A percentile compares a stretch with the other conserved stretches of the same genome.
phyloP scores from a whole-genome alignment of 2,797 vertebrate genomes.

The Melanotaenia trifasciata region DNA sequence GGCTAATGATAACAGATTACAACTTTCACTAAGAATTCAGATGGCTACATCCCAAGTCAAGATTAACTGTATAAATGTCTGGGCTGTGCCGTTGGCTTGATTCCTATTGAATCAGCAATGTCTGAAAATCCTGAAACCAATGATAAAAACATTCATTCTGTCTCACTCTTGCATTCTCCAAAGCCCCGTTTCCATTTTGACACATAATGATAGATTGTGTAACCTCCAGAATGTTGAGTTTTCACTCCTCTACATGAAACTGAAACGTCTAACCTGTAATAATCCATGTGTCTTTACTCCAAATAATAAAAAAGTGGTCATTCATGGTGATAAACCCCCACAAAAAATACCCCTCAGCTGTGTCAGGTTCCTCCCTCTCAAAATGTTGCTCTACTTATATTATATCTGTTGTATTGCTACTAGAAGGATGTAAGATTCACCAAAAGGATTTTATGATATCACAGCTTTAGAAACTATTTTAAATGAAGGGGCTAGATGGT shows the following conservation, averaged over 20 bases:
- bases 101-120: not conserved
- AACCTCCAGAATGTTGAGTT: slow-evolving; percentile 1
- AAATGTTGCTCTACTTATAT: not conserved
- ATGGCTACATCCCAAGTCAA: not conserved
- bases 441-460: no score
- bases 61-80: slow-evolving; percentile 1
- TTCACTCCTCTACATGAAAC: not conserved
- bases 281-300: not conserved
- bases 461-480: no score
- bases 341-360: not conserved
- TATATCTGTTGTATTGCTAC: not conserved
- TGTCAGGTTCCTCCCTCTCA: not conserved
- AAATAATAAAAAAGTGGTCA: not conserved
- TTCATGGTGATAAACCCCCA: not conserved
- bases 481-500: no score
- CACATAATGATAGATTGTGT: not conserved
- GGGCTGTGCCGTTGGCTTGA: not conserved
- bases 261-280: not conserved
- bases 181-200: not conserved
- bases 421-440: not conserved
- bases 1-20: not conserved
- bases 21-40: slow-evolving; percentile 5
- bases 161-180: not conserved
- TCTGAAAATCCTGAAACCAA: not conserved
- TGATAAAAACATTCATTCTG: not conserved